These are phyloP conservation scores for Thripadectes ignobilis DNA, from an alignment of 2,797 vertebrate species.

Conservation along the genomic window DNA sequence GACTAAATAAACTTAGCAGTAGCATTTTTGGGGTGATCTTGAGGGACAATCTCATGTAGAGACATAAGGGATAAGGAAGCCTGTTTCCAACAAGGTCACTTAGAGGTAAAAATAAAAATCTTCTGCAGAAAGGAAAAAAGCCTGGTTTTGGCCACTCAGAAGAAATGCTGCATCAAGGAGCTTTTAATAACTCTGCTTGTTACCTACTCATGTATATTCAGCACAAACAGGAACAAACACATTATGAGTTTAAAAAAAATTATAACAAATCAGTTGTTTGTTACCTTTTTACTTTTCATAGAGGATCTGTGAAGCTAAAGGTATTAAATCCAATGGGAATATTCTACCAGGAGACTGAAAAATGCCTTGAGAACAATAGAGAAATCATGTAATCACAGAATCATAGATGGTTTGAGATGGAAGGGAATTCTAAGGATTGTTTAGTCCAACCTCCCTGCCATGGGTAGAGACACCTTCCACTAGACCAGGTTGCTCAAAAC, in stretches of 20 bases:
- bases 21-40: neutral
- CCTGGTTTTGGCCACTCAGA: neutral
- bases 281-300: neutral
- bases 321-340: neutral
- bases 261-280: neutral
- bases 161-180: neutral
- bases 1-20: neutral
- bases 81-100: neutral
- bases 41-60: neutral
- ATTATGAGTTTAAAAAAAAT: neutral
- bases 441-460: neutral
- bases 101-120: neutral
- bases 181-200: neutral
- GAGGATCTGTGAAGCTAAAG: neutral
- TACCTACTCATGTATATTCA: neutral
- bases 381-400: neutral
- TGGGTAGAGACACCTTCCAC: neutral
- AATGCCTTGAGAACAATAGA: neutral
- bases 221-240: neutral
- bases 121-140: neutral
- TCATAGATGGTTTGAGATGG: neutral
- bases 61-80: neutral
- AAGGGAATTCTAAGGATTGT: neutral
- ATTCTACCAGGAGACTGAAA: neutral
- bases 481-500: neutral